Base-by-base conservation (phyloP, 2,888 invertebrate species). In the Epinotia demarniana region DNA sequence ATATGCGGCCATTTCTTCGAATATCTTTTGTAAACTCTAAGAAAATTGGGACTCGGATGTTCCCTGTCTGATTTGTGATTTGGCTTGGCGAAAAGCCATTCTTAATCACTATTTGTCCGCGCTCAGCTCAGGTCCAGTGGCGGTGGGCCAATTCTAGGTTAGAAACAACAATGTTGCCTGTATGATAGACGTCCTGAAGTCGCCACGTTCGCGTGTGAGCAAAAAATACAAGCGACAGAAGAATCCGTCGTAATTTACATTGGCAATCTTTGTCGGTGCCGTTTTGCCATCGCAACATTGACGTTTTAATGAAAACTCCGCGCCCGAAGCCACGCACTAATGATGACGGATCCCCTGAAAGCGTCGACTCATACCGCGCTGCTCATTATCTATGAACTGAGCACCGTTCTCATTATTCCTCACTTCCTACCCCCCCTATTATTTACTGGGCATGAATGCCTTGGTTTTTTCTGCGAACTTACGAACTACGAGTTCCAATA, bases 321-420 rank as follows among this genome's bases (percentile, higher is more conserved):
- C 85, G 90, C 92, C 90, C 82, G 86, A 81, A 91, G 91, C 89
- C 82, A 81, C 84, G 82, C 89, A 81, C 90, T 93, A 92, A 93
- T 92, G 92, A 93, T 90, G 91, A 91, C 90, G 88, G 89, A 90
- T 91, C 88, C 86, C 79, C 85, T 89, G 89, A 92, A 91, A 91
- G 89, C 89, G 89, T 86, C 84, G 83, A 84, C 86, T 87, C 83
- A 85, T 84, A 84, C 87, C 84, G 83, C 79, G 80, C 85, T 83
- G 83, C 90, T 92, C 92, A 91, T 92, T 92, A 92, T 91, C 87
- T 88, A 86, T 85, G 85, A 89, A 87, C 86, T 84, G 87, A 86
- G 85, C 88, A 88, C 82, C 83, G 81, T 80, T 82, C 85, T 86
- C 85, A 87, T 90, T 91, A 89, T 89, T 84, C 84, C 80, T 79